Conservation (phyloP, 2,797 vertebrate genomes). For the Chiroxiphia lanceolata region DNA sequence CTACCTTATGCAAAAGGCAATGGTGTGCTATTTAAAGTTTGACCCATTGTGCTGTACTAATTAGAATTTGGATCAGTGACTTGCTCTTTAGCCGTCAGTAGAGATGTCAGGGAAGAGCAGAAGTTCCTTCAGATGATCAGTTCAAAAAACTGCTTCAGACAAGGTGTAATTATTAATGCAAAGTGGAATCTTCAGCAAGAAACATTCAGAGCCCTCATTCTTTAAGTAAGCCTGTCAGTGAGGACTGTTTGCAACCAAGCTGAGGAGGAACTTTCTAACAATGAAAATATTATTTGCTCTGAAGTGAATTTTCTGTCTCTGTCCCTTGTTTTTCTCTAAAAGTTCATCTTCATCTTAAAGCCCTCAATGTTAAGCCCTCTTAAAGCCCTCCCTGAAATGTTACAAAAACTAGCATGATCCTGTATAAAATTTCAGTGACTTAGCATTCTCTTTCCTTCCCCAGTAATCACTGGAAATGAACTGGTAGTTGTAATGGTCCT, state of each 20-base stretch:
- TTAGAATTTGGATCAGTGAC: constrained; percentile 4
- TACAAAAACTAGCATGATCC: neutral
- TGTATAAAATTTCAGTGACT: neutral
- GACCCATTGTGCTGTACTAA: neutral
- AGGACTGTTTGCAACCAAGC: neutral
- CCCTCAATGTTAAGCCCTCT: neutral
- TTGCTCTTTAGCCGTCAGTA: neutral
- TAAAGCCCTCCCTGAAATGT: neutral
- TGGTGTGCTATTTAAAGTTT: neutral
- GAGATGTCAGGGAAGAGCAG: neutral
- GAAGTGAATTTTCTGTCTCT: neutral
- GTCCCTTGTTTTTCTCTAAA: neutral
- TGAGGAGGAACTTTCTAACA: neutral
- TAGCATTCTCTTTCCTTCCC: neutral
- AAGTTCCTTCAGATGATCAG: neutral
- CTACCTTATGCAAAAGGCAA: neutral
- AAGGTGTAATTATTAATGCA: neutral
- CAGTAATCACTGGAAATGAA: neutral
- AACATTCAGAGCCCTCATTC: neutral
- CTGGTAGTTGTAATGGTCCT: neutral
- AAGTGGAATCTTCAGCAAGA: neutral
- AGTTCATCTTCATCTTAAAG: neutral
- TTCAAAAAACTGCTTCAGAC: constrained; percentile 8
- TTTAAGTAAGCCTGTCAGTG: neutral
- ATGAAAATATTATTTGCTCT: neutral